Evolutionary conservation across 2,797 vertebrate genomes (phyloP), one percentile per base, ranked within the genome.

Genomic region (Periparus ater): DNA sequence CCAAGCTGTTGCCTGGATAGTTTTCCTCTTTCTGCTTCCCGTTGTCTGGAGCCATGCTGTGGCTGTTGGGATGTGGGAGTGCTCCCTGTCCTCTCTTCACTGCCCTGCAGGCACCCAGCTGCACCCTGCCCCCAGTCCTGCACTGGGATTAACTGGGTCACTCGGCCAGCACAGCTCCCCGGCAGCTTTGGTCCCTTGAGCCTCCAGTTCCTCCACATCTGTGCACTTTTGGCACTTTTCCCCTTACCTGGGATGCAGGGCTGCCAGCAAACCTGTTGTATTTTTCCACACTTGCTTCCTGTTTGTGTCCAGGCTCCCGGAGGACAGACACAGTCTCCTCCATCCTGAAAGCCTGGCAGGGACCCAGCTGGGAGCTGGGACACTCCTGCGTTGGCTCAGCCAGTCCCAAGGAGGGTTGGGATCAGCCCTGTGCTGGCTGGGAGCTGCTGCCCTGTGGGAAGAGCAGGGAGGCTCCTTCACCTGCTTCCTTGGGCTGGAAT

Each of bases 11-110:
- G 50, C 45, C 48, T 34, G 36, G 40, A 6, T 53, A 0, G 29
- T 30, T 17, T 68, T 34, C 12, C 13, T 53, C 17, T 47, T 38
- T 34, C 50, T 60, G n/a, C 47, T 71, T 61, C 54, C n/a, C 1
- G 0, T 20, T 13, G 27, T 55, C 58, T 4, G 3, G n/a, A 50
- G 67, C 85, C 0, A 0, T 66, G 45, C 16, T 2, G 10, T 54
- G 84, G 68, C 44, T 88, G 30, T 18, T 1, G 40, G 68, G 61
- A 21, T 62, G 50, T 1, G 5, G 48, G 51, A 91, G 16, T 1
- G 3, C 21, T 89, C 57, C 75, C 27, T 82, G 48, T 27, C 55
- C 18, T 91, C 11, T 1, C 66, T n/a, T 36, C 25, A 17, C 27
- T 4, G 0, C 40, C 45, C 58, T 6, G 7, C 4, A 3, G 76